These are phyloP conservation scores for Engraulis encrasicolus DNA, from an alignment of 2,113 vertebrate genomes.

Conservation along the genomic window DNA sequence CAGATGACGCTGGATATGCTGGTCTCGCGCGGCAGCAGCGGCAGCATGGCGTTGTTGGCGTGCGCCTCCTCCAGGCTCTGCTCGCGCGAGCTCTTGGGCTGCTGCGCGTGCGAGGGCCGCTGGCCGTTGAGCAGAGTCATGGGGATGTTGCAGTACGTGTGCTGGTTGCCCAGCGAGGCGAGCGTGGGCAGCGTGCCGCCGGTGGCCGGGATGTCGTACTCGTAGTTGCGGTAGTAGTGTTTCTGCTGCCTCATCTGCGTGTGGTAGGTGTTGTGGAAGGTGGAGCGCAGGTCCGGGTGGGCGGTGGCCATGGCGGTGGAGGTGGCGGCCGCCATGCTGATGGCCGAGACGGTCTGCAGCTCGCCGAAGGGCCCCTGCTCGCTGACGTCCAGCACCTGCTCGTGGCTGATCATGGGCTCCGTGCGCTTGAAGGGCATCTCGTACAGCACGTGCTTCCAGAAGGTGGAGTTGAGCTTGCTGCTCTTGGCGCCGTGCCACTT, in stretches of 20 bases:
- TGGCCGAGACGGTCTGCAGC: slow-evolving; percentile 95
- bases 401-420: slow-evolving; percentile 89
- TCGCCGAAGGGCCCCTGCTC: slow-evolving; percentile 95
- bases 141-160: slow-evolving; percentile 99
- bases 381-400: slow-evolving; percentile 96
- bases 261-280: slow-evolving; percentile 89
- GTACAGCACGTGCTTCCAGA: slow-evolving; percentile 98
- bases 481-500: slow-evolving; percentile 94
- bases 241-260: slow-evolving; percentile 93
- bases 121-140: slow-evolving; percentile 98
- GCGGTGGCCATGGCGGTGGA: slow-evolving; percentile 94
- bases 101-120: too few species aligned
- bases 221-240: slow-evolving; percentile 97
- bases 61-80: slow-evolving; percentile 93
- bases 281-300: slow-evolving; percentile 92
- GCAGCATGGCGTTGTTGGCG: slow-evolving; percentile 95
- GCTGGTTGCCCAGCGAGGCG: slow-evolving; percentile 91
- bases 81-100: slow-evolving; percentile 88
- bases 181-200: slow-evolving; percentile 86
- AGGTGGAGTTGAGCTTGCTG: slow-evolving; percentile 95
- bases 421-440: slow-evolving; percentile 98
- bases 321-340: slow-evolving; percentile 96
- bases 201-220: slow-evolving; percentile 91
- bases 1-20: slow-evolving; percentile 99
- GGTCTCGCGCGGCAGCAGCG: slow-evolving; percentile 94